Evolutionary conservation across 2,113 vertebrate species (phyloP).

Genomic region (Rhinolophus ferrumequinum): DNA sequence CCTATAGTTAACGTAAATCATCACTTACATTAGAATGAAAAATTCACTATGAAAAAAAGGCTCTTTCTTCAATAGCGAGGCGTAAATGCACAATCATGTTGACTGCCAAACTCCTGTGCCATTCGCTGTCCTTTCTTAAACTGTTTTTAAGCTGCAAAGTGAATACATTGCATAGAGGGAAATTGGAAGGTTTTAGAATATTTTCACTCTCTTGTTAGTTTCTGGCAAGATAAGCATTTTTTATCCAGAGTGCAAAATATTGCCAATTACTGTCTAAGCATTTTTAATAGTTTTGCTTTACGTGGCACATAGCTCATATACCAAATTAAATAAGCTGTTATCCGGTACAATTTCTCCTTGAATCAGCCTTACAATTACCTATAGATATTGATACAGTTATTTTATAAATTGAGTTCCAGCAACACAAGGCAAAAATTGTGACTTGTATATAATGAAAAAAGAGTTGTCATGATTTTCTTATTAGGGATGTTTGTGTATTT

Average conservation of each 20-base stretch:
- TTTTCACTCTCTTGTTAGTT: conserved; percentile 84
- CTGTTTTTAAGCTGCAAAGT: conserved; percentile 84
- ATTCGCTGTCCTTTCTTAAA: conserved; percentile 83
- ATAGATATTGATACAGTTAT: conserved; percentile 52
- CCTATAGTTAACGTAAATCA: conserved; percentile 96
- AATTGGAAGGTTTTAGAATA: conserved; percentile 82
- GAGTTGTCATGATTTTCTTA: conserved; percentile 27
- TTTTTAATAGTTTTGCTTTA: conserved; percentile 83
- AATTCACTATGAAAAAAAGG: conserved; percentile 86
- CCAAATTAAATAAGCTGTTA: conserved; percentile 73
- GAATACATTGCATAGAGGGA: conserved; percentile 78
- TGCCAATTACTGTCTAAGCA: conserved; percentile 79
- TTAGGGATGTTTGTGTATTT: conserved; percentile 25
- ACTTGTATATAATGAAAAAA: conserved; percentile 7
- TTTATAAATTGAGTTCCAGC: conserved; percentile 54
- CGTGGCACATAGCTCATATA: conserved; percentile 38
- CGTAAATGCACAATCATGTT: conserved; percentile 85
- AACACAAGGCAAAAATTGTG: neutral
- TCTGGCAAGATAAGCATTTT: conserved; percentile 86
- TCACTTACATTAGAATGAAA: conserved; percentile 90
- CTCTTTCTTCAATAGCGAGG: conserved; percentile 82
- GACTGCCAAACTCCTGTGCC: conserved; percentile 80
- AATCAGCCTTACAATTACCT: conserved; percentile 54
- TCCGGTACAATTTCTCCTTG: conserved; percentile 45
- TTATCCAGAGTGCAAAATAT: conserved; percentile 80